Evolutionary conservation across 2,113 vertebrate genomes (phyloP).

Genomic region (Pedionomus torquatus): DNA sequence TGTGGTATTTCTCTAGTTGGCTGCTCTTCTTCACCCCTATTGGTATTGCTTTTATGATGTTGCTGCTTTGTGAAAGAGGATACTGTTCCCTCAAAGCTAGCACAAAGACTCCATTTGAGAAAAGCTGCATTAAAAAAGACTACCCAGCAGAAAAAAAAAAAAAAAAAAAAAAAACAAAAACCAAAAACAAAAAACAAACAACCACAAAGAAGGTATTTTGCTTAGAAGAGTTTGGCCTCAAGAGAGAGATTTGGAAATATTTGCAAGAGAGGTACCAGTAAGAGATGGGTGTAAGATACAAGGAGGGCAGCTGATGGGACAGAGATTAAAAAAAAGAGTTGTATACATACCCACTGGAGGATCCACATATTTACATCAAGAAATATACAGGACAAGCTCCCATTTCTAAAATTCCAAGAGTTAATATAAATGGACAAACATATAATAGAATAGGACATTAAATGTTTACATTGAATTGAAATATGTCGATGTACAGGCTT

Average conservation of each 20-base stretch:
- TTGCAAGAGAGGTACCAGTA: background rate
- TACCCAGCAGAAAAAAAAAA: background rate
- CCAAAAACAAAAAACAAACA: too few relatives aligned
- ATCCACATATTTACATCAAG: background rate
- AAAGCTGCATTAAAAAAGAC: background rate
- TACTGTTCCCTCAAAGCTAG: background rate
- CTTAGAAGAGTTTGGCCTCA: background rate
- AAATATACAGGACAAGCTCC: background rate
- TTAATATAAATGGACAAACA: constrained; percentile 22
- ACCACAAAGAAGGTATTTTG: background rate
- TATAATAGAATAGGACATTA: background rate
- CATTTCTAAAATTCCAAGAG: background rate
- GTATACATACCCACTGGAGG: background rate
- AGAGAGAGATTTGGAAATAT: background rate
- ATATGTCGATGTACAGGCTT: background rate
- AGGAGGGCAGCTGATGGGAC: background rate
- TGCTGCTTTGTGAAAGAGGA: background rate
- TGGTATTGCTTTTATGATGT: background rate
- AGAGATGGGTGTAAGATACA: background rate
- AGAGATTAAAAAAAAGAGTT: background rate
- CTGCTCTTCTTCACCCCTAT: background rate
- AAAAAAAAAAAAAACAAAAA: too few relatives aligned
- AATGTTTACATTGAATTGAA: constrained; percentile 12
- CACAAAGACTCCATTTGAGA: background rate
- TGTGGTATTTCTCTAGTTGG: background rate